These are phyloP conservation scores for Romanomermis culicivorax DNA, from an alignment of 2,888 invertebrate genomes.

Conservation along the genomic window DNA sequence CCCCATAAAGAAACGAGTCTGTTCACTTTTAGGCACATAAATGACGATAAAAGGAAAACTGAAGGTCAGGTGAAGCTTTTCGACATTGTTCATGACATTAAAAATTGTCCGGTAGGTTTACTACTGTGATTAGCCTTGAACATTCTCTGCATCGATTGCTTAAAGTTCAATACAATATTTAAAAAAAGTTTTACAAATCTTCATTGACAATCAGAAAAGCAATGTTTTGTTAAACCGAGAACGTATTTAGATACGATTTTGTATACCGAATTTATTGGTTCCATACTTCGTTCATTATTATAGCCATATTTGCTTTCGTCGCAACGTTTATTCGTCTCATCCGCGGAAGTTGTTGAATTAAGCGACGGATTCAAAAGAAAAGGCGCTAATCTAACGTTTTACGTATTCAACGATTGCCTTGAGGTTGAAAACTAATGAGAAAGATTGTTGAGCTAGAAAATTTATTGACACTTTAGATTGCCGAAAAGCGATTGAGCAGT, in stretches of 20 bases:
- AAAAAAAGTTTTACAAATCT: too few relatives aligned
- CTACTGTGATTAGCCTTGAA: too few relatives aligned
- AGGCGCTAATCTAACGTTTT: constrained; percentile 48
- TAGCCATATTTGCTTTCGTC: constrained; percentile 76
- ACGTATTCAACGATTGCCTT: constrained; percentile 77
- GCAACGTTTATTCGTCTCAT: constrained; percentile 64
- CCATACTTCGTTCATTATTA: too few relatives aligned
- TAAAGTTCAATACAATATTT: too few relatives aligned
- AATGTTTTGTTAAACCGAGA: too few relatives aligned
- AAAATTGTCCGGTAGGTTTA: constrained; percentile 68
- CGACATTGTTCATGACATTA: constrained; percentile 91
- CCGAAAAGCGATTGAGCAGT: constrained; percentile 35
- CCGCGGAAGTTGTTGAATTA: constrained; percentile 70
- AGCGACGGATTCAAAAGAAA: constrained; percentile 39
- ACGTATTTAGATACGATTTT: too few relatives aligned
- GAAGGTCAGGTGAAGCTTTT: constrained; percentile 88
- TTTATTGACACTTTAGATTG: too few relatives aligned
- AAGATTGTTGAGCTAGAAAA: constrained; percentile 14
- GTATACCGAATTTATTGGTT: too few relatives aligned
- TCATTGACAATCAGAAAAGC: too few relatives aligned
- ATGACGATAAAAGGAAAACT: constrained; percentile 87
- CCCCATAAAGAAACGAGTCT: background rate
- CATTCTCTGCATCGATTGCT: too few relatives aligned
- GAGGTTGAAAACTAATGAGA: constrained; percentile 41
- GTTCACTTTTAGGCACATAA: constrained; percentile 45